phyloP scores from a whole-genome alignment of 1,140 invertebrate species.

The Pachypeltis micranthus region DNA sequence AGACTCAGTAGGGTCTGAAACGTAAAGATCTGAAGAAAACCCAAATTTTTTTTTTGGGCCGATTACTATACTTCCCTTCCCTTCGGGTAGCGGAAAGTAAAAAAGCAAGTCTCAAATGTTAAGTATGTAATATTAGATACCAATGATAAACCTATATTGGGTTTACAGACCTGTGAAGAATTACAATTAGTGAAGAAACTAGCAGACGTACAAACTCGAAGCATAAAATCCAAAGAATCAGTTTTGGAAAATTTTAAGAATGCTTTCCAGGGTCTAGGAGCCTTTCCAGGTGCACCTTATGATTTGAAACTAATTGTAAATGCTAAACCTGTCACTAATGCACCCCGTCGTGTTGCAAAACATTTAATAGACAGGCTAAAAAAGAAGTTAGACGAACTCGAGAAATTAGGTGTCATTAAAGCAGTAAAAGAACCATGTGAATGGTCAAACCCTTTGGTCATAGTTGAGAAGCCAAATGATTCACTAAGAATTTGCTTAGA shows the following conservation, averaged over 20 bases:
- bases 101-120: not conserved
- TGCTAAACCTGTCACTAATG: not conserved
- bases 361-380: constrained; percentile 11
- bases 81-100: no score
- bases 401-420: constrained; percentile 5
- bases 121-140: constrained; percentile 6
- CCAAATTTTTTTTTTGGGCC: no score
- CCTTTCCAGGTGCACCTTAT: constrained; percentile 9
- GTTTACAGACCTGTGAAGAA: not conserved
- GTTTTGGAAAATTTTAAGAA: constrained; percentile 5
- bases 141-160: constrained; percentile 11
- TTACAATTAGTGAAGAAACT: constrained; percentile 12
- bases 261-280: constrained; percentile 4
- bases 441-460: constrained; percentile 12
- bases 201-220: not conserved
- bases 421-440: not conserved
- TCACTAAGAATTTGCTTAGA: constrained; percentile 2
- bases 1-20: no score
- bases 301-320: not conserved
- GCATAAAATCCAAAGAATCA: constrained; percentile 1
- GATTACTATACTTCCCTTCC: no score
- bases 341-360: constrained; percentile 14
- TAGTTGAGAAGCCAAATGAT: constrained; percentile 12
- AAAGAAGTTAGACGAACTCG: constrained; percentile 9
- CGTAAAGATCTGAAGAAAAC: no score